Evolutionary conservation across 2,888 invertebrate genomes (phyloP).

Genomic region (Melanostoma mellinum): DNA sequence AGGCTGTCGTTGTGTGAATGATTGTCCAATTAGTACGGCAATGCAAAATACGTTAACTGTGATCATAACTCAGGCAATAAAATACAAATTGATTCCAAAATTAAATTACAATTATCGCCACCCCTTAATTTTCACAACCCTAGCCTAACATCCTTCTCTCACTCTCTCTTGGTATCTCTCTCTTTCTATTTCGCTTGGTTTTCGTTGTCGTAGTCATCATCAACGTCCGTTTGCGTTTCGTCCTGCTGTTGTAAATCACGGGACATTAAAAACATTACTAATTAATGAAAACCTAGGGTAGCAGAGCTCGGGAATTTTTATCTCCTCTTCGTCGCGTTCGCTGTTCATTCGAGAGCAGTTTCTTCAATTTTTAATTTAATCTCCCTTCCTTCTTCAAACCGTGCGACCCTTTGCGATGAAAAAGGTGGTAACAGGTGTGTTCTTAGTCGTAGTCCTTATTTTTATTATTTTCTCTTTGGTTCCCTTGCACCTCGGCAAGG

Average conservation of each 20-base stretch:
- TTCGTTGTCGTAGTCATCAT: background rate
- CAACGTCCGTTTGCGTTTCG: background rate
- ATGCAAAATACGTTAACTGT: constrained; percentile 55
- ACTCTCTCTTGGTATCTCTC: background rate
- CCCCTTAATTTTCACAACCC: constrained; percentile 23
- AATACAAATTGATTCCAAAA: constrained; percentile 71
- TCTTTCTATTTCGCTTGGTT: background rate
- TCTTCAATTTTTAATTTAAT: constrained; percentile 71
- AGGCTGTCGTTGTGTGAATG: constrained; percentile 20
- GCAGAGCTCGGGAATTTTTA: constrained; percentile 5
- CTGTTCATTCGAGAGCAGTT: constrained; percentile 57
- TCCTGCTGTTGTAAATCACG: constrained; percentile 47
- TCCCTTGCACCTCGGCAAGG: constrained; percentile 48
- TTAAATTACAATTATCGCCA: constrained; percentile 70
- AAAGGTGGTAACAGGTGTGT: constrained; percentile 68
- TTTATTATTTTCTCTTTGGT: constrained; percentile 59
- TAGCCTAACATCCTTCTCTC: background rate
- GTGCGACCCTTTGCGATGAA: background rate
- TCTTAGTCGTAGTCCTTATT: constrained; percentile 39
- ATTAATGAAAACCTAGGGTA: constrained; percentile 60
- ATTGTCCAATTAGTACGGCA: constrained; percentile 51
- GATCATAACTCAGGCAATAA: constrained; percentile 67
- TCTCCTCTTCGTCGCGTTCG: constrained; percentile 19
- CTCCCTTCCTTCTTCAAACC: constrained; percentile 42
- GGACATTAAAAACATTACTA: constrained; percentile 57